Conservation (phyloP, 2,113 vertebrate genomes). For the Mormyrus lacerda region DNA sequence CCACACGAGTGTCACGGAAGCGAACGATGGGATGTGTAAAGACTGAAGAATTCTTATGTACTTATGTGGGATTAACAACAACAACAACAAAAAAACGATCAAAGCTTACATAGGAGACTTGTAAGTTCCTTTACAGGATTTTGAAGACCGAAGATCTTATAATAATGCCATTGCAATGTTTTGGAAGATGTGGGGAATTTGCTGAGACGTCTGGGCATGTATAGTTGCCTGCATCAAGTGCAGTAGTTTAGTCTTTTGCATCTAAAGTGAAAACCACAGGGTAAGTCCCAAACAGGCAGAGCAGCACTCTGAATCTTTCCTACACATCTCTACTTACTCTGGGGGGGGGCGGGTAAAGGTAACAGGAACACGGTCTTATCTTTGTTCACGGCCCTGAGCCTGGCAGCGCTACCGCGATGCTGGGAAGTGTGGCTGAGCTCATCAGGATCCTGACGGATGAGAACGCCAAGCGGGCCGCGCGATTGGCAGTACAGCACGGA, state of each 20-base stretch:
- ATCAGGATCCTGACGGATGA: neutral
- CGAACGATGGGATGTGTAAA: neutral
- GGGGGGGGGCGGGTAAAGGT: conserved; percentile 34
- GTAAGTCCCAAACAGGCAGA: neutral
- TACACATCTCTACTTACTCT: conserved; percentile 27
- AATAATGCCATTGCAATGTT: neutral
- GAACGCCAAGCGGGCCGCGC: neutral
- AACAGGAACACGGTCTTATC: conserved; percentile 39
- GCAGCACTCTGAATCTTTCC: neutral
- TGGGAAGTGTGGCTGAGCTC: neutral
- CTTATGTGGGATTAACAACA: neutral
- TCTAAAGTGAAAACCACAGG: neutral
- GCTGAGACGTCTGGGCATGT: neutral
- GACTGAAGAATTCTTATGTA: neutral
- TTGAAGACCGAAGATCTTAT: neutral
- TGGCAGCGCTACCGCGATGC: neutral
- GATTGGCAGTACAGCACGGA: neutral
- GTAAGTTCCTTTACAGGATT: neutral
- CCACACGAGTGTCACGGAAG: neutral
- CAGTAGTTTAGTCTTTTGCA: neutral
- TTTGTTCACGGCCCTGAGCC: conserved; percentile 33
- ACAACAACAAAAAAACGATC: neutral
- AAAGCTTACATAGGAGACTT: neutral
- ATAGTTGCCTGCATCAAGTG: neutral
- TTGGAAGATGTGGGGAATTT: neutral